Evolutionary conservation across 2,888 invertebrate genomes (phyloP), one percentile per base, ranked within the genome.

Genomic region (Dioctria rufipes): DNA sequence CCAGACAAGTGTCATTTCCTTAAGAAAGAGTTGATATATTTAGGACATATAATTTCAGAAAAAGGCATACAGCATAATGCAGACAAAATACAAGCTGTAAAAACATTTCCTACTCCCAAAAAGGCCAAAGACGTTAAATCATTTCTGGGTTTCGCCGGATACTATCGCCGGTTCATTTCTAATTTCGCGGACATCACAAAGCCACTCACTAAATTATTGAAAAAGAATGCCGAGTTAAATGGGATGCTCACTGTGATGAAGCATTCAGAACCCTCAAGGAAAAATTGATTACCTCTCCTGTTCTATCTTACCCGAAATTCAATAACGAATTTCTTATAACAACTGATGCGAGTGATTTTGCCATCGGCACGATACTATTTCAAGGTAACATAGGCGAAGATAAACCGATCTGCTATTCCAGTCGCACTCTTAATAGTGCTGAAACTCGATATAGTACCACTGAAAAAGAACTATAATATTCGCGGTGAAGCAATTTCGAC

Each of bases 381-480:
- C 77, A 79, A 42, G 80, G 65, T 4, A 13, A n/a, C 37, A 67
- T 67, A 11, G 67, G 67, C n/a, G 46, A 13, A 3, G 67, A 67
- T 46, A 43, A 46, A 11, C 67, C 67, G 8, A 5, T 46, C 9
- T 5, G 46, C 8, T 67, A 46, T 9, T 13, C 46, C 6, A n/a
- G n/a, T 3, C 46, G 49, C 42, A 67, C 67, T 3, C 25, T 67
- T 8, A 67, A 69, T 49, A 4, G n/a, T 8, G 82, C 83, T 0
- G 84, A 85, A 81, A 42, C 8, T 37, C 84, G 83, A 58, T 86
- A 86, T 61, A 75, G 81, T 0, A 84, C 85, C 0, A 84, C 81
- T 2, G 85, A 86, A 69, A 83, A 82, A 58, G 86, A 69, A 49
- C 42, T 69, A 69, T 67, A 5, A 49, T 69, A 0, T 69, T 13